Evolutionary conservation across 2,888 invertebrate species (phyloP), one percentile per base, ranked within the genome.

Genomic region (Sisyra nigra): DNA sequence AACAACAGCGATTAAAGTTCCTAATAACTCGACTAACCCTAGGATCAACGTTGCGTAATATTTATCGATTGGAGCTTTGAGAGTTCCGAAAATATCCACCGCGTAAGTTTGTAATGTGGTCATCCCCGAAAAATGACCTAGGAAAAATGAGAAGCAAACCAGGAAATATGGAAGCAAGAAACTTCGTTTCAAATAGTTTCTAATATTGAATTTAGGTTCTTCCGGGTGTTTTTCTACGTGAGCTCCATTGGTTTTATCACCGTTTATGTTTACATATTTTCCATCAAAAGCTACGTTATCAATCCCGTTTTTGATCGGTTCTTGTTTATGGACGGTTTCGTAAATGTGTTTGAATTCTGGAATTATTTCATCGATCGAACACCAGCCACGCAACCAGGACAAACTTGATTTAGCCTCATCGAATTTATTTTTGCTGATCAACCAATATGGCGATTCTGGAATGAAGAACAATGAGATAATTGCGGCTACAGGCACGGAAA

Each of bases 381-480:
- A 76, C 85, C 85, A 86, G 2, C 86, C 86, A 29, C 86, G 69
- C 1, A 87, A 61, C 84, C 85, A 86, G 51, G 80, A 78, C 11
- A 86, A 63, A 29, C 76, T 71, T 57, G 72, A 68, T 48, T 74
- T 72, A 0, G 85, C 82, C 18, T 82, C 81, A 3, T 69, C 65
- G 15, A 70, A 55, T 8, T 77, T 70, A 46, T 74, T 73, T 53
- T 74, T 76, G 1, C 76, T 70, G 40, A 84, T 72, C 40, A 86
- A 62, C 86, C 86, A 87, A 50, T 80, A 74, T 0, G 87, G 86
- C 50, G 82, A 83, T 59, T 87, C 87, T 0, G 87, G 87, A 3
- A 87, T 74, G 54, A 83, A 72, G 51, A 68, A 76, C 8, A 87
- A 62, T 0, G 76, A 68, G 1, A 72, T 50, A 36, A 81, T 72